phyloP scores from a whole-genome alignment of 2,113 vertebrate genomes.

The Dicrurus megarhynchus region DNA sequence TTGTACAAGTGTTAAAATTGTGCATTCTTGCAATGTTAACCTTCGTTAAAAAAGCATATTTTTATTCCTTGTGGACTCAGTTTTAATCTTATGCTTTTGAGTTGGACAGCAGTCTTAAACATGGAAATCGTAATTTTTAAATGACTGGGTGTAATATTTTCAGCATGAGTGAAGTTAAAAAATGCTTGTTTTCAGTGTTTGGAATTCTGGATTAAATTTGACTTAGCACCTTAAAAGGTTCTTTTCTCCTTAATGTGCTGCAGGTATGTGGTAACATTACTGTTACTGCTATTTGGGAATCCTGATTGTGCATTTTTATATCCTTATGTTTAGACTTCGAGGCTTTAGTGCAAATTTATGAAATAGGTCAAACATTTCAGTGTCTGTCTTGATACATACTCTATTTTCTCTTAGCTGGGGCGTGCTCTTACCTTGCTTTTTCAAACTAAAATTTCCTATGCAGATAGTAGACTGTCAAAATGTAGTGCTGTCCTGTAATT shows the following conservation, averaged over 20 bases:
- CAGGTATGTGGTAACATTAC: neutral
- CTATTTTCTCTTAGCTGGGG: neutral
- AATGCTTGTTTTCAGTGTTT: neutral
- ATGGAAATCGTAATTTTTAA: neutral
- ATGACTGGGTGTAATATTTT: neutral
- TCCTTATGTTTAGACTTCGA: neutral
- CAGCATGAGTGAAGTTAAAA: neutral
- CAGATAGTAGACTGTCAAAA: neutral
- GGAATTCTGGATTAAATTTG: neutral
- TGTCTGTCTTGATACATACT: neutral
- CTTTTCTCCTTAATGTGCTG: neutral
- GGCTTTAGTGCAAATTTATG: neutral
- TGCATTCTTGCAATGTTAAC: neutral
- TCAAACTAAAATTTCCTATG: neutral
- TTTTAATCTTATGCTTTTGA: neutral
- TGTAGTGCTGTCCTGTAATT: neutral
- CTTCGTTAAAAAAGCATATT: rapidly evolving
- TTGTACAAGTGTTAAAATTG: neutral
- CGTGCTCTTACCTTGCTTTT: neutral
- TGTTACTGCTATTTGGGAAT: neutral
- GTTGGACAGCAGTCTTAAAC: neutral
- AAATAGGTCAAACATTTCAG: neutral
- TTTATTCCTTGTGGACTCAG: neutral
- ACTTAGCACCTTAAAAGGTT: neutral
- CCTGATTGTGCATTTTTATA: neutral